Conservation (phyloP, 2,113 vertebrate species). For the Dryoscopus gambensis region DNA sequence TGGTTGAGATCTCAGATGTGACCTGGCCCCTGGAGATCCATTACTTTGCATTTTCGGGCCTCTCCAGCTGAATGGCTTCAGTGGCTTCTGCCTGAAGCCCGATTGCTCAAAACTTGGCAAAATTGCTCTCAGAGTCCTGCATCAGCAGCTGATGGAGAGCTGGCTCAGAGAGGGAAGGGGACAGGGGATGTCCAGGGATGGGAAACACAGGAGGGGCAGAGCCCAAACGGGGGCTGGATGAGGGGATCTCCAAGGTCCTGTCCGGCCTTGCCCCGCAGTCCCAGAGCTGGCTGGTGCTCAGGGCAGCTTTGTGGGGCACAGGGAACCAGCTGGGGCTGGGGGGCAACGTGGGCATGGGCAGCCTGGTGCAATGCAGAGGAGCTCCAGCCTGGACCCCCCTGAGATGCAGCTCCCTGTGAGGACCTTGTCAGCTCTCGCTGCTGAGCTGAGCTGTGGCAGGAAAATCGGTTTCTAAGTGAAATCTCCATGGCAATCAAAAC, state of each 20-base stretch:
- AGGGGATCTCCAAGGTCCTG: neutral
- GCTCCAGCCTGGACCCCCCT: neutral
- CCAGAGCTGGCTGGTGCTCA: neutral
- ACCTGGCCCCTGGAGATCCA: neutral
- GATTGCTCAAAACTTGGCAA: neutral
- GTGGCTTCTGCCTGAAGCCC: neutral
- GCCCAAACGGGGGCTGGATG: neutral
- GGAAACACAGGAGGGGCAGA: neutral
- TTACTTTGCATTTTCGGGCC: neutral
- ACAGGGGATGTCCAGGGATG: neutral
- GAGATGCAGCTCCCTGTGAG: neutral
- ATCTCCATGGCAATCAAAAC: slow-evolving; percentile 50
- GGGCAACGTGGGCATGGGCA: neutral
- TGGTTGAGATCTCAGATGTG: neutral
- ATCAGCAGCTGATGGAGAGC: neutral
- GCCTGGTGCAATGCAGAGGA: neutral
- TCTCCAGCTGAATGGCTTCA: neutral
- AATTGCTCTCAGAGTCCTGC: neutral
- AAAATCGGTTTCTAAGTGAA: slow-evolving; percentile 27
- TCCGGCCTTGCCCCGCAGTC: rapidly evolving
- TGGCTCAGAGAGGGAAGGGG: neutral
- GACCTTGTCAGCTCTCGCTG: neutral
- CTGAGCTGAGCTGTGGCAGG: neutral
- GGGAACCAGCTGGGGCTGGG: neutral
- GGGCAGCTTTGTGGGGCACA: neutral